These are phyloP conservation scores for Pyrgus malvae DNA, from an alignment of 2,888 invertebrate species.

Conservation along the genomic window DNA sequence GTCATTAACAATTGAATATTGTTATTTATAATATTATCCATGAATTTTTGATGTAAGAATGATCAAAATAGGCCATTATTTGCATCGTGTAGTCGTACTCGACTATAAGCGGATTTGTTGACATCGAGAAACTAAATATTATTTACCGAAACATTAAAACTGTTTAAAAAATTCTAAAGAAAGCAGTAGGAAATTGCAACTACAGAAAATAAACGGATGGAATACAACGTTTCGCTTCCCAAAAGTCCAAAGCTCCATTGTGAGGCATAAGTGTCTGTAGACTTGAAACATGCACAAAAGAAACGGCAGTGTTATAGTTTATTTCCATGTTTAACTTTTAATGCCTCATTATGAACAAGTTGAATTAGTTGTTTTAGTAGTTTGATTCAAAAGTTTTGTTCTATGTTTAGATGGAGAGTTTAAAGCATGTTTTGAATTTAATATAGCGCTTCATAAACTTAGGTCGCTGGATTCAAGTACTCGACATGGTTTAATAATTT, in stretches of 20 bases:
- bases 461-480: too few species aligned
- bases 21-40: too few species aligned
- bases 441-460: too few species aligned
- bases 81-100: too few species aligned
- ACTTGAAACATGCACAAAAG: slow-evolving; percentile 17
- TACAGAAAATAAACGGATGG: slow-evolving; percentile 14
- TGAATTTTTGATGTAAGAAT: too few species aligned
- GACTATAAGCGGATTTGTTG: background rate
- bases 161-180: background rate
- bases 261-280: slow-evolving; percentile 21
- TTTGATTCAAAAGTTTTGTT: background rate
- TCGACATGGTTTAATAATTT: too few species aligned
- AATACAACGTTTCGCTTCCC: slow-evolving; percentile 17
- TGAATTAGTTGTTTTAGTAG: background rate
- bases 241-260: slow-evolving; percentile 21
- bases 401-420: background rate
- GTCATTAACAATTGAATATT: too few species aligned
- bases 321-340: slow-evolving; percentile 10
- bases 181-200: background rate
- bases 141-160: too few species aligned
- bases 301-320: slow-evolving; percentile 16
- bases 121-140: too few species aligned
- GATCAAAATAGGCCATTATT: background rate
- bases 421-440: too few species aligned
- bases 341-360: slow-evolving; percentile 14